Evolutionary conservation across 1,140 invertebrate species (phyloP).

Genomic region (Leptestheria dahalacensis): DNA sequence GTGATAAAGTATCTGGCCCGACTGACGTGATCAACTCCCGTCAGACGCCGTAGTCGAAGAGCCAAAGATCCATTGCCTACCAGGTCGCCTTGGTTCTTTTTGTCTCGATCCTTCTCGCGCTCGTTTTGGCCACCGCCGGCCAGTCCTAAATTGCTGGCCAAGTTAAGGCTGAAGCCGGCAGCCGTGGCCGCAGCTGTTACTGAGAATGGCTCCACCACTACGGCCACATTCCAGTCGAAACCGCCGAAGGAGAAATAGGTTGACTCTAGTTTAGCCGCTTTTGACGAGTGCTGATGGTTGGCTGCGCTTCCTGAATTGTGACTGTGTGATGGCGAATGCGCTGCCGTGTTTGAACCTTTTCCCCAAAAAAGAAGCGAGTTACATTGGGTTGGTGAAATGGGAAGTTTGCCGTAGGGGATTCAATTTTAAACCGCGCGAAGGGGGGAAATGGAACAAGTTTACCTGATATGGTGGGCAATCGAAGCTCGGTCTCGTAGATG

Average conservation of each 20-base stretch:
- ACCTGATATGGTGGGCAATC: conserved; percentile 32
- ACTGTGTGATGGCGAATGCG: conserved; percentile 17
- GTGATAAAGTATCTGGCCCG: conserved; percentile 38
- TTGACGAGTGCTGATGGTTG: conserved; percentile 8
- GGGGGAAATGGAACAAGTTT: no score
- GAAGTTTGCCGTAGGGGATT: background rate
- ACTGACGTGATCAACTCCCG: conserved; percentile 33
- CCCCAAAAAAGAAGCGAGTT: background rate
- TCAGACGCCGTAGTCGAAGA: conserved; percentile 28
- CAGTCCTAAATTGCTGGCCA: background rate
- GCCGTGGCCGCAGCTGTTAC: conserved; percentile 5
- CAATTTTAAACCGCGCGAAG: no score
- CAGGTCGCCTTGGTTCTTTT: conserved; percentile 1
- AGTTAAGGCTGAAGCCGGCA: conserved; percentile 6
- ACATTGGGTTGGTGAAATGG: background rate
- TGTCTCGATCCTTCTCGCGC: conserved; percentile 21
- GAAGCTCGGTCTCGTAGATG: conserved; percentile 54
- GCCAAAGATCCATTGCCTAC: conserved; percentile 23
- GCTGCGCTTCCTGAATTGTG: conserved; percentile 6
- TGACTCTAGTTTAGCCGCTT: conserved; percentile 43
- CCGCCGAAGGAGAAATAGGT: conserved; percentile 58
- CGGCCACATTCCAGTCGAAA: conserved; percentile 67
- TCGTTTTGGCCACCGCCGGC: conserved; percentile 33
- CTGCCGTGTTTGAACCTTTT: background rate
- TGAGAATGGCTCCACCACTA: conserved; percentile 40